Evolutionary conservation across 2,888 invertebrate species (phyloP).

Genomic region (Sarcophaga variegata): DNA sequence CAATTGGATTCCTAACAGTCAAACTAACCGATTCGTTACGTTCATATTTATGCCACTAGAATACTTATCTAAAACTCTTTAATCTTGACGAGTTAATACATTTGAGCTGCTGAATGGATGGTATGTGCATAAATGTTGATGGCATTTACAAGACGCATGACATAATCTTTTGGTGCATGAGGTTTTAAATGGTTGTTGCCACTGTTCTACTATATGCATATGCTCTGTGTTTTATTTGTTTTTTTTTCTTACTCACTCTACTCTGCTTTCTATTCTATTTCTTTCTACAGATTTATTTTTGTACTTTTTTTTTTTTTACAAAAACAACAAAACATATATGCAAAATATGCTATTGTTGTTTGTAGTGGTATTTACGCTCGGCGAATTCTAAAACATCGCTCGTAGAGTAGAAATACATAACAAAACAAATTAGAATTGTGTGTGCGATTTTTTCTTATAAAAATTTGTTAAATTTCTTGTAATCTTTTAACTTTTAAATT

Average conservation of each 20-base stretch:
- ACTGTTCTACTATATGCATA: conserved; percentile 22
- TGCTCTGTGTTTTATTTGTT: background rate
- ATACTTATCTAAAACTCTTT: no score
- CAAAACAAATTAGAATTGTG: no score
- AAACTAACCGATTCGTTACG: no score
- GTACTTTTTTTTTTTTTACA: conserved; percentile 12
- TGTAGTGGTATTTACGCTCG: no score
- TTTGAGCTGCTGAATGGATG: background rate
- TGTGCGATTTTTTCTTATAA: no score
- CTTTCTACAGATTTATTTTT: conserved; percentile 34
- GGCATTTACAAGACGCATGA: conserved; percentile 49
- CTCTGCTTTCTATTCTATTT: background rate
- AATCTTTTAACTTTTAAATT: no score
- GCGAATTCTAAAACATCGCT: no score
- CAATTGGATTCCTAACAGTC: no score
- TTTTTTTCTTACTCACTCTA: conserved; percentile 16
- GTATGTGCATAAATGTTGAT: conserved; percentile 8
- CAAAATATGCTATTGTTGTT: conserved; percentile 30
- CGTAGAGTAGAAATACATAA: no score
- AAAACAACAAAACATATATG: conserved; percentile 4
- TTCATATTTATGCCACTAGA: no score
- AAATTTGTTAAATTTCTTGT: no score
- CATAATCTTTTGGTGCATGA: conserved; percentile 30
- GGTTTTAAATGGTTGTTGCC: conserved; percentile 52
- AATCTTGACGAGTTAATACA: background rate